A percentile compares a stretch with the other conserved stretches of the same genome.
These are phyloP conservation scores for Callipepla californica DNA, from an alignment of 2,113 vertebrate genomes.

Conservation along the genomic window DNA sequence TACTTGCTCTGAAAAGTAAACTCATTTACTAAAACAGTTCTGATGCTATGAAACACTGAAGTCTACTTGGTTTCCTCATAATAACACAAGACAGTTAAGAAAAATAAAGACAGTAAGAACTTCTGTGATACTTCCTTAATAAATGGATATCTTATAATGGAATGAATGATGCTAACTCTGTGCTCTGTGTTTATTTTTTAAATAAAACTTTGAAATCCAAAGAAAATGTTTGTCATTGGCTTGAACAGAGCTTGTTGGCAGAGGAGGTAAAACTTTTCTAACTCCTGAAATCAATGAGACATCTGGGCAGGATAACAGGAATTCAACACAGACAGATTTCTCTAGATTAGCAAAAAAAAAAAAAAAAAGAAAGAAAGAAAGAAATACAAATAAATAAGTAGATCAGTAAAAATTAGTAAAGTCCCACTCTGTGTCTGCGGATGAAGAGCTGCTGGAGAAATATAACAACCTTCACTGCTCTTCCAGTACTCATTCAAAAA, in stretches of 20 bases:
- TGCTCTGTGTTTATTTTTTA: slow-evolving; percentile 40
- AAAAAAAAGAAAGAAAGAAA: background rate
- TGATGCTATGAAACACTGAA: background rate
- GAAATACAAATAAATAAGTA: background rate
- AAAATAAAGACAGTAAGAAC: background rate
- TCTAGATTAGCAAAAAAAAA: background rate
- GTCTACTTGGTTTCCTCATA: background rate
- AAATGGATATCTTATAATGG: slow-evolving; percentile 23
- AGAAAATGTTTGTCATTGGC: slow-evolving; percentile 45
- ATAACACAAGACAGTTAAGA: background rate
- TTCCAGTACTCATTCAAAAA: background rate
- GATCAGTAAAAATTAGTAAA: background rate
- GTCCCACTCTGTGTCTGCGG: background rate
- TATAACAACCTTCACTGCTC: background rate
- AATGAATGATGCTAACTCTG: slow-evolving; percentile 40
- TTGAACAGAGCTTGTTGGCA: background rate
- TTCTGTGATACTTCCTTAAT: slow-evolving; percentile 20
- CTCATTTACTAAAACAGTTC: background rate
- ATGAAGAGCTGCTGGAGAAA: background rate
- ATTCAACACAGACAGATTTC: slow-evolving; percentile 4
- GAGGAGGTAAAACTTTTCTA: background rate
- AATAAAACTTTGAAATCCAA: slow-evolving; percentile 53
- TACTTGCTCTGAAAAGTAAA: slow-evolving; percentile 12
- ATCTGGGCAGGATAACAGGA: slow-evolving; percentile 37
- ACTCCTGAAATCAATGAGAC: slow-evolving; percentile 25